phyloP scores from a whole-genome alignment of 2,113 vertebrate species.

The Coptodon rendalli region DNA sequence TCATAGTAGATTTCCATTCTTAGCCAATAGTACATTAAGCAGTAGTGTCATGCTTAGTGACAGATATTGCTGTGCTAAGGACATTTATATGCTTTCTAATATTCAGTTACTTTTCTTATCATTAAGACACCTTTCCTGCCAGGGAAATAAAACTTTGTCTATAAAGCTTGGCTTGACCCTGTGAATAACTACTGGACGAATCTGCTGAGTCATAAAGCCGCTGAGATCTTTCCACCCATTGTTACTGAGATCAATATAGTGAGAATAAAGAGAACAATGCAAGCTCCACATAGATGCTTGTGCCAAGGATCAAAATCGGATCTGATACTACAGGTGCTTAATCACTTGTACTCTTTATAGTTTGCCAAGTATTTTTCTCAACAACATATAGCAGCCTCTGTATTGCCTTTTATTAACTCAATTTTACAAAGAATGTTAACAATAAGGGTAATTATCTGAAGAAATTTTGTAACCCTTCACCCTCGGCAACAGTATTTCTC shows the following conservation, averaged over 20 bases:
- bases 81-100: background rate
- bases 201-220: constrained; percentile 53
- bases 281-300: background rate
- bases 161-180: background rate
- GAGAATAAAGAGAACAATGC: constrained; percentile 38
- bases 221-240: constrained; percentile 29
- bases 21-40: background rate
- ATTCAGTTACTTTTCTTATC: constrained; percentile 9
- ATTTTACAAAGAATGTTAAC: background rate
- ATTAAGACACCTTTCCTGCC: constrained; percentile 1
- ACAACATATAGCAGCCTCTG: background rate
- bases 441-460: background rate
- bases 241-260: constrained; percentile 46
- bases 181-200: constrained; percentile 28
- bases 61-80: background rate
- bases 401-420: background rate
- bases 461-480: background rate
- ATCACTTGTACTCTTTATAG: background rate
- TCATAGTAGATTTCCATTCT: background rate
- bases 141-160: background rate
- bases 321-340: background rate
- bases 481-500: background rate
- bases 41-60: background rate
- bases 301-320: background rate
- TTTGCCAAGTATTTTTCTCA: background rate